phyloP scores from a whole-genome alignment of 53 echinoderm and acorn worm species.

The Astropecten irregularis region DNA sequence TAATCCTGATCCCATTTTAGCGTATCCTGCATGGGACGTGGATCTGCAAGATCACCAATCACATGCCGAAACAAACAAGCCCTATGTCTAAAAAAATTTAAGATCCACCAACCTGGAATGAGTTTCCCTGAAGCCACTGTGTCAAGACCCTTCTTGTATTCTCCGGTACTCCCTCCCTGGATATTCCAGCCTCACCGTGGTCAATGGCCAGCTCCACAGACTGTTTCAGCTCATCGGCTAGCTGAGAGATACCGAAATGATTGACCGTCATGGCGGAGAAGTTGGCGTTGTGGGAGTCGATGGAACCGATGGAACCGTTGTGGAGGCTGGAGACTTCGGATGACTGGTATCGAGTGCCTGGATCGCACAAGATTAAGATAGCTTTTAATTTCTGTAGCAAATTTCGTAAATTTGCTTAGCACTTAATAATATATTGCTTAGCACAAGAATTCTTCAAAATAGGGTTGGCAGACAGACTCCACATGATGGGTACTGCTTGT shows the following conservation, averaged over 20 bases:
- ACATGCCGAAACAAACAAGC: no score
- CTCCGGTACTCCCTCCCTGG: constrained; percentile 78
- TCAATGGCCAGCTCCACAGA: constrained; percentile 85
- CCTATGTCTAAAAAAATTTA: no score
- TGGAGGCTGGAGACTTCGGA: constrained; percentile 73
- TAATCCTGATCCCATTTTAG: no score
- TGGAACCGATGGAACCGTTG: constrained; percentile 75
- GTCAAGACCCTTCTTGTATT: constrained; percentile 70
- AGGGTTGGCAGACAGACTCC: neutral
- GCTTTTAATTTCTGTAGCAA: neutral
- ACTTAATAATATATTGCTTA: neutral
- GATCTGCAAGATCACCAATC: no score
- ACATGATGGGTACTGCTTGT: no score
- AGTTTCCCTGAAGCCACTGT: constrained; percentile 67
- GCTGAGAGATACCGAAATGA: constrained; percentile 78
- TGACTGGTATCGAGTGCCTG: constrained; percentile 77
- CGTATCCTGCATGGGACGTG: no score
- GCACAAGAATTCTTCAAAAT: neutral
- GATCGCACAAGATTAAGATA: no score
- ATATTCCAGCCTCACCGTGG: constrained; percentile 71
- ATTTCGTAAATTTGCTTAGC: neutral
- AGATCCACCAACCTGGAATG: neutral
- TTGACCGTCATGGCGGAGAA: constrained; percentile 62
- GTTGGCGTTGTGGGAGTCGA: constrained; percentile 78
- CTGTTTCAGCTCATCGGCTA: constrained; percentile 75